These are phyloP conservation scores for Flexamia atlantica DNA, from an alignment of 2,888 invertebrate species.

Conservation along the genomic window DNA sequence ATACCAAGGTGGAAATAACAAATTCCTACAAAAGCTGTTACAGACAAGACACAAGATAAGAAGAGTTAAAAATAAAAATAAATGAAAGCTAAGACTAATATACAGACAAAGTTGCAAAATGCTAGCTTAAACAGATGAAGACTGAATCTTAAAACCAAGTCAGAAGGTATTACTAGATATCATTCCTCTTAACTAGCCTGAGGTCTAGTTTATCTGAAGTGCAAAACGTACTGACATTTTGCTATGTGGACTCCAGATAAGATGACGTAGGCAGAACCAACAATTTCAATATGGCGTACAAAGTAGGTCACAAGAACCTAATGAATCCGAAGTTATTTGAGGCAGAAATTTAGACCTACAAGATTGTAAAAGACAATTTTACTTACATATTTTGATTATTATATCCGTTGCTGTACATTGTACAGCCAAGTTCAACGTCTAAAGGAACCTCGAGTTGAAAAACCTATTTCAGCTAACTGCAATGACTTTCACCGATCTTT, in stretches of 20 bases:
- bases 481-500: constrained; percentile 58
- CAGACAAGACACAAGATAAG: too few species aligned
- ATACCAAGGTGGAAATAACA: too few species aligned
- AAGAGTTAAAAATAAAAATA: too few species aligned
- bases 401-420: constrained; percentile 76
- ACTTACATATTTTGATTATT: constrained; percentile 74
- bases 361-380: constrained; percentile 34
- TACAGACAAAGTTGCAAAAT: too few species aligned
- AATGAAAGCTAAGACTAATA: too few species aligned
- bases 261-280: constrained; percentile 16
- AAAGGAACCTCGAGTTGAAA: constrained; percentile 32
- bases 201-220: background rate
- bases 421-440: constrained; percentile 71
- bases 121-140: too few species aligned
- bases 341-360: background rate
- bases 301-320: constrained; percentile 8
- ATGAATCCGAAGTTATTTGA: background rate
- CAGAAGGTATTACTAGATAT: too few species aligned
- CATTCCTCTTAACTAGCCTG: too few species aligned
- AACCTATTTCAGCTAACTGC: background rate
- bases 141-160: too few species aligned
- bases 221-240: background rate
- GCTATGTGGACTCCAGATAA: background rate
- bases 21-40: too few species aligned
- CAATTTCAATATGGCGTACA: constrained; percentile 33